phyloP scores from a whole-genome alignment of 2,888 invertebrate genomes.

The Cataglyphis albicans region DNA sequence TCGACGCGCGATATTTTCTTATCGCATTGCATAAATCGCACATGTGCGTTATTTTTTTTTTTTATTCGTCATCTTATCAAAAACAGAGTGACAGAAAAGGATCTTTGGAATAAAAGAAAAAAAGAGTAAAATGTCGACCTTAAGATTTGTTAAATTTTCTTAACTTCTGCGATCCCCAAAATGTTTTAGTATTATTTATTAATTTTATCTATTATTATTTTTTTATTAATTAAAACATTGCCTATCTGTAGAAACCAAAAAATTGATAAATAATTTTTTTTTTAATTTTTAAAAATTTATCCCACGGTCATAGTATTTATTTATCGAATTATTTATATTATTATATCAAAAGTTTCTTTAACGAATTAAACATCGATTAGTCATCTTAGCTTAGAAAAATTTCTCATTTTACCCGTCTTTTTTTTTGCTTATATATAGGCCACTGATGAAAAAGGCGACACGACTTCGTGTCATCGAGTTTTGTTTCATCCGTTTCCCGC shows the following conservation, averaged over 20 bases:
- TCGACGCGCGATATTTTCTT: constrained; percentile 56
- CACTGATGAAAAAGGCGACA: constrained; percentile 1
- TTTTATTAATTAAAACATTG: too few relatives aligned
- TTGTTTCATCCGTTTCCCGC: constrained; percentile 14
- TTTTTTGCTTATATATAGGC: constrained; percentile 48
- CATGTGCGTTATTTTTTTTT: constrained; percentile 41
- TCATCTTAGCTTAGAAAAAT: background rate
- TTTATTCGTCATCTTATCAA: constrained; percentile 58
- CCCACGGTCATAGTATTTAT: background rate
- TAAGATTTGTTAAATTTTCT: too few relatives aligned
- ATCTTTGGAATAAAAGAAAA: background rate
- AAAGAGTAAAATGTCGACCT: background rate
- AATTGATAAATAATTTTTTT: too few relatives aligned
- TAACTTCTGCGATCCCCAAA: too few relatives aligned
- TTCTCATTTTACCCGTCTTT: background rate
- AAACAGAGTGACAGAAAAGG: background rate
- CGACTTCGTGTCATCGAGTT: constrained; percentile 26
- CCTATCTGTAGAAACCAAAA: too few relatives aligned
- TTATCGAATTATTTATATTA: too few relatives aligned
- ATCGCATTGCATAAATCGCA: constrained; percentile 55
- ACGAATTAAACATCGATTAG: background rate
- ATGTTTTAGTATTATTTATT: too few relatives aligned
- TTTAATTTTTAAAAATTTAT: background rate
- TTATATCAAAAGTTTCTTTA: background rate
- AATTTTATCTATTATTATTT: too few relatives aligned